These are phyloP conservation scores for Papilio polyxenes DNA, from an alignment of 1,140 invertebrate genomes.

Conservation along the genomic window DNA sequence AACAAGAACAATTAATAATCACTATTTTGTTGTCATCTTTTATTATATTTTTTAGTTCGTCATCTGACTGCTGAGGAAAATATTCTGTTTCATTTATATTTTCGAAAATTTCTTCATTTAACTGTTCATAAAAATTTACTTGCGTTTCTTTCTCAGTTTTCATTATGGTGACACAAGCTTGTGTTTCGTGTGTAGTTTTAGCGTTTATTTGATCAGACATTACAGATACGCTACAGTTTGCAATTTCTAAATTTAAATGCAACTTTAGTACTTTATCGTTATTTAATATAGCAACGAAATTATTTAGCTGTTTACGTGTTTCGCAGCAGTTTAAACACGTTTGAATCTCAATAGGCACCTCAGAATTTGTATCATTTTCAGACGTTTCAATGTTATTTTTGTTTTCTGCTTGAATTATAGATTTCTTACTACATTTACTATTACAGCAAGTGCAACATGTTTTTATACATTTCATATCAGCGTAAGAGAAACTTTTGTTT, in stretches of 20 bases:
- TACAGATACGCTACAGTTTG: conserved; percentile 40
- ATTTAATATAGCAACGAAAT: conserved; percentile 42
- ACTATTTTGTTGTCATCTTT: conserved; percentile 23
- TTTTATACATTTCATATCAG: conserved; percentile 1
- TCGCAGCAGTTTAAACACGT: neutral
- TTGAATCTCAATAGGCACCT: conserved; percentile 7
- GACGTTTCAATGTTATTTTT: conserved; percentile 8
- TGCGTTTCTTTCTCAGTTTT: conserved; percentile 51
- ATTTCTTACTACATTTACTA: conserved; percentile 1
- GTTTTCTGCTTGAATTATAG: neutral
- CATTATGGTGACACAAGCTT: conserved; percentile 40
- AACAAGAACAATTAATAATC: conserved; percentile 30
- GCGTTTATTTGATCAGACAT: neutral
- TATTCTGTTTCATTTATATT: neutral
- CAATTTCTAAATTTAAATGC: conserved; percentile 58
- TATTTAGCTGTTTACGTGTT: conserved; percentile 13
- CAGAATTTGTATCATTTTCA: neutral
- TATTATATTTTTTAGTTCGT: conserved; percentile 9
- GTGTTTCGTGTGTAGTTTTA: conserved; percentile 23
- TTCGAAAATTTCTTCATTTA: neutral
- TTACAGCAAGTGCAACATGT: neutral
- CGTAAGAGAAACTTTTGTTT: neutral
- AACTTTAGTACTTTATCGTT: conserved; percentile 52
- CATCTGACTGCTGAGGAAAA: neutral
- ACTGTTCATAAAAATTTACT: conserved; percentile 46